These are phyloP conservation scores for Delphinapterus leucas DNA, from an alignment of 2,113 vertebrate species.

Conservation along the genomic window DNA sequence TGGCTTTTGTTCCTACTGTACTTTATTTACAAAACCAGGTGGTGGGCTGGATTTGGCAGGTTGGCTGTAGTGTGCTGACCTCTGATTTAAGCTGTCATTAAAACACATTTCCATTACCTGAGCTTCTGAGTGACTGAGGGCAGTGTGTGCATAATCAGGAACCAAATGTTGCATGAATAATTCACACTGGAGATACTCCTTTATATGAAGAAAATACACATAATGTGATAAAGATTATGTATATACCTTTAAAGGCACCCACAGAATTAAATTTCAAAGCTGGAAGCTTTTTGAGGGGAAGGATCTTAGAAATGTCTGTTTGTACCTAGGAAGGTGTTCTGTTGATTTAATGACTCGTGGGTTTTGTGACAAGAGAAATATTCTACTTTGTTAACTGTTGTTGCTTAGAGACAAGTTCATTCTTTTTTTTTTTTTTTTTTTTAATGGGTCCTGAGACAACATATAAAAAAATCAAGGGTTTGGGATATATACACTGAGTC, in stretches of 20 bases:
- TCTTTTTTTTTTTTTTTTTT: neutral
- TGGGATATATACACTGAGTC: neutral
- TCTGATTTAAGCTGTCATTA: constrained; percentile 42
- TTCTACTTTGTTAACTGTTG: neutral
- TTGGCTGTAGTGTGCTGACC: neutral
- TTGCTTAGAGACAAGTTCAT: neutral
- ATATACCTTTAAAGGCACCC: neutral
- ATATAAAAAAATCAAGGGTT: neutral
- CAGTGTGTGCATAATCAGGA: constrained; percentile 11
- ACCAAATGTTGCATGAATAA: constrained; percentile 46
- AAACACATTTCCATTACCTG: constrained; percentile 31
- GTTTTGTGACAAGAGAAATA: constrained; percentile 8
- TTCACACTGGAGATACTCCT: constrained; percentile 6
- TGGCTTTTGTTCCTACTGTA: constrained; percentile 1
- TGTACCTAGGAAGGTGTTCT: neutral
- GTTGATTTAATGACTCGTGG: neutral
- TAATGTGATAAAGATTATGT: constrained; percentile 13
- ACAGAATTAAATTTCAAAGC: constrained; percentile 38
- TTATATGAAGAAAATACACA: constrained; percentile 23
- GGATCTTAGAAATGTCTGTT: neutral
- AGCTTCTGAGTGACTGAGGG: constrained; percentile 43
- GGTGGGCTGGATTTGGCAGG: neutral
- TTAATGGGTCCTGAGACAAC: neutral
- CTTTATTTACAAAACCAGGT: constrained; percentile 33
- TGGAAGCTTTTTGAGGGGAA: neutral